Conservation (phyloP, 2,888 invertebrate genomes). For the Synergus itoensis region DNA sequence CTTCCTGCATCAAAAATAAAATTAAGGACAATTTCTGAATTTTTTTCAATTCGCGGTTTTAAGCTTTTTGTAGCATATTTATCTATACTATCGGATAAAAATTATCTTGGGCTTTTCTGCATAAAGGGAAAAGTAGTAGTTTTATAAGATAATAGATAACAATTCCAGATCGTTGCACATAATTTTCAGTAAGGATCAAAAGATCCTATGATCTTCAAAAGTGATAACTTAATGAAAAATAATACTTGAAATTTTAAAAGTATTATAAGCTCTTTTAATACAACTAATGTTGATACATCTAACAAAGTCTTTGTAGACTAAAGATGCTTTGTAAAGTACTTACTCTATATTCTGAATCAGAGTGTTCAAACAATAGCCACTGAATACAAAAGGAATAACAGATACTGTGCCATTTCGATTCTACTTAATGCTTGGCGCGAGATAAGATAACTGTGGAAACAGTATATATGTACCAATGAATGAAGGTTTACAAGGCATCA, state of each 20-base stretch:
- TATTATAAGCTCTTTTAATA: not conserved
- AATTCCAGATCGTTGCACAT: too few relatives aligned
- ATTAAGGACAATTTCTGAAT: too few relatives aligned
- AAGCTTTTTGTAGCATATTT: too few relatives aligned
- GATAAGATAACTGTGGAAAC: constrained; percentile 33
- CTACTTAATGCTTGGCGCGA: constrained; percentile 18
- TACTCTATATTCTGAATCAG: constrained; percentile 5
- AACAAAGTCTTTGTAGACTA: not conserved
- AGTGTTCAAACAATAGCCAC: not conserved
- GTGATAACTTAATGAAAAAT: not conserved
- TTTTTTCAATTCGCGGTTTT: too few relatives aligned
- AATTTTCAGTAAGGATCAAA: too few relatives aligned
- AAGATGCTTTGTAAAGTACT: constrained; percentile 16
- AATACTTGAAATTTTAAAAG: not conserved
- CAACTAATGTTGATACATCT: not conserved
- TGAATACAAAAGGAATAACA: constrained; percentile 11
- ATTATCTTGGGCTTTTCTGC: too few relatives aligned
- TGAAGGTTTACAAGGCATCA: constrained; percentile 14
- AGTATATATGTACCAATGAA: constrained; percentile 3
- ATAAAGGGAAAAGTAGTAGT: too few relatives aligned
- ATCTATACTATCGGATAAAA: too few relatives aligned
- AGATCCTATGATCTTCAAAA: not conserved
- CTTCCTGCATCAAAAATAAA: too few relatives aligned
- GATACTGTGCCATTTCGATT: constrained; percentile 4
- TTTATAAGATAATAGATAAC: too few relatives aligned